Evolutionary conservation across 2,888 invertebrate species (phyloP).

Genomic region (Cabera pusaria): DNA sequence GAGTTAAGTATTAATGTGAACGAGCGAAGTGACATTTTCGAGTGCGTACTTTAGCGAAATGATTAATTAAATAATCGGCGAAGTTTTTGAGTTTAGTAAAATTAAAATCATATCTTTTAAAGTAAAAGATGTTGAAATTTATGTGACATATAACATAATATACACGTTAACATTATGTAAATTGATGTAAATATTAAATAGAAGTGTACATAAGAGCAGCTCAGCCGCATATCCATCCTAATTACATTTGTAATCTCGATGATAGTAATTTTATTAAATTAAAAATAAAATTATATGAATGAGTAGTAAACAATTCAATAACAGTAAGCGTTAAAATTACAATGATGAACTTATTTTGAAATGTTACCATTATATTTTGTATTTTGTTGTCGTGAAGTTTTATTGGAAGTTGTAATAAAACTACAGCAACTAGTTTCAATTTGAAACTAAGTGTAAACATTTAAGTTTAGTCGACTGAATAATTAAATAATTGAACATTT

Average conservation of each 20-base stretch:
- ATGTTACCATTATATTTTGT: no score
- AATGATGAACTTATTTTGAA: no score
- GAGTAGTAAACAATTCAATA: constrained; percentile 13
- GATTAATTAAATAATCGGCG: constrained; percentile 5
- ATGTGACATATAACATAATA: constrained; percentile 30
- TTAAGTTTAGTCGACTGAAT: constrained; percentile 4
- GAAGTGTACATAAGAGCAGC: constrained; percentile 51
- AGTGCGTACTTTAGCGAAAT: constrained; percentile 2
- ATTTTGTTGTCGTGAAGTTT: no score
- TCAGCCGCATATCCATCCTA: constrained; percentile 78
- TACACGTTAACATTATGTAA: constrained; percentile 47
- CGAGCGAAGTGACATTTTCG: constrained; percentile 1
- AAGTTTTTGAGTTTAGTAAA: constrained; percentile 20
- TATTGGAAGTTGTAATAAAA: no score
- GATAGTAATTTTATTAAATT: constrained; percentile 45
- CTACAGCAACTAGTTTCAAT: no score
- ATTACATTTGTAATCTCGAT: constrained; percentile 53
- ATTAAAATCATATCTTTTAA: constrained; percentile 43
- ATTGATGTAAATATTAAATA: constrained; percentile 60
- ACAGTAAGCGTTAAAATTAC: no score
- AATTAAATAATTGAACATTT: constrained; percentile 1
- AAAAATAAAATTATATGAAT: constrained; percentile 33
- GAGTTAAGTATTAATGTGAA: constrained; percentile 5
- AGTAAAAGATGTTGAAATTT: constrained; percentile 32
- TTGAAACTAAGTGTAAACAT: no score